Evolutionary conservation across 2,113 vertebrate species (phyloP).

Genomic region (Thinocorus orbignyianus): DNA sequence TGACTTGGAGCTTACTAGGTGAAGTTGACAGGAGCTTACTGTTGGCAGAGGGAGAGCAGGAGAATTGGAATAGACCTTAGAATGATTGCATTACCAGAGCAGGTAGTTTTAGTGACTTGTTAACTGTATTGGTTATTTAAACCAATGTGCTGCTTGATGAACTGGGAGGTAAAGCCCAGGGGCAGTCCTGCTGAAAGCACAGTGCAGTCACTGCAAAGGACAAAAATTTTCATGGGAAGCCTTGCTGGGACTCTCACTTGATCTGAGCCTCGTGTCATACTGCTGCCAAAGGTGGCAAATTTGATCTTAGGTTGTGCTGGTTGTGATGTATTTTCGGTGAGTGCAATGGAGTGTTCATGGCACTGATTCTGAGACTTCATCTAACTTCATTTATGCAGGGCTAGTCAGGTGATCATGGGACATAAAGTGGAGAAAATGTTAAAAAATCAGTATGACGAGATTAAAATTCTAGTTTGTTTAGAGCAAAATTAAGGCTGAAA

Average conservation of each 20-base stretch:
- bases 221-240: not conserved
- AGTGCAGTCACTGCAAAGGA: not conserved
- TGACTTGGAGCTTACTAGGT: not conserved
- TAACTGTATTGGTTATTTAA: not conserved
- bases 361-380: not conserved
- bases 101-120: not conserved
- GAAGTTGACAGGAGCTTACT: not conserved
- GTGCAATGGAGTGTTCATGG: rapidly evolving
- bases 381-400: not conserved
- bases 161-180: not conserved
- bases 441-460: not conserved
- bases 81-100: not conserved
- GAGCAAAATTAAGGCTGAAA: not conserved
- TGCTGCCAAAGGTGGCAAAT: not conserved
- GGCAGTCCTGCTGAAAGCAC: not conserved
- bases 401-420: not conserved
- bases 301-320: not conserved
- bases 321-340: not conserved
- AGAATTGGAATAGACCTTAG: not conserved
- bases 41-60: not conserved
- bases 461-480: not conserved
- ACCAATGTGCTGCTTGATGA: not conserved
- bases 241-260: not conserved
- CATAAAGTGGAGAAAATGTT: not conserved
- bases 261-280: rapidly evolving